Base-by-base conservation (phyloP, 2,797 vertebrate genomes). In the Centroberyx gerrardi region DNA sequence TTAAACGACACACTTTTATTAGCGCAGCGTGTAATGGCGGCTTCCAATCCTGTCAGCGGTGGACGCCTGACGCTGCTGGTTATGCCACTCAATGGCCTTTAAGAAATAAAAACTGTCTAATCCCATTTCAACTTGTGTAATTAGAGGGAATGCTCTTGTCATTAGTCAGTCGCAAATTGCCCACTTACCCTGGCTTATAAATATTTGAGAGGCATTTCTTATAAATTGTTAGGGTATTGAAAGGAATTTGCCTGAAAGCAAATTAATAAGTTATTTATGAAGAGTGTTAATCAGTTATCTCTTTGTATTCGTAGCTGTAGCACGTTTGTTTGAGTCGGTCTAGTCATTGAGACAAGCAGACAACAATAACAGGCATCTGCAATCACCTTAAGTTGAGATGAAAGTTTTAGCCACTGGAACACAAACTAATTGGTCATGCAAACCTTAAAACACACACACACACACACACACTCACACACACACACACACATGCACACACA, bases 101-200 rank as follows among this genome's bases (percentile, higher is more conserved):
- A 75, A 81, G 75, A 84, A 85, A 84, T 68, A 28, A 72, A 44
- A 84, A 66, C 53, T 42, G 84, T 76, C 89, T 82, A 90, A 85
- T 92, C 91, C 91, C 91, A 87, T 61, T 74, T 90, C 88, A 90
- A 89, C 90, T 88, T n/a, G 76, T 84, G 88, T 90, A 92, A 92
- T 92, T 91, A 91, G 70, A 86, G 74, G 33, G 55, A 74, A 56
- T 44, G 84, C 76, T 71, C 65, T 70, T 74, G 81, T 88, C 82
- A 87, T 91, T 88, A 88, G 80, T 77, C 74, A 78, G 75, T 22
- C 84, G 80, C 76, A 87, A 86, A 90, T 87, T 87, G 86, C 76
- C 83, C 83, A 83, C 79, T 87, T 86, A 88, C 73, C 40, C 59
- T 2, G 67, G 28, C 85, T 88, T 82, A 88, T 88, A 83, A 88